These are phyloP conservation scores for Phrynocephalus vlangalii DNA, from an alignment of 2,797 vertebrate genomes.

Conservation along the genomic window DNA sequence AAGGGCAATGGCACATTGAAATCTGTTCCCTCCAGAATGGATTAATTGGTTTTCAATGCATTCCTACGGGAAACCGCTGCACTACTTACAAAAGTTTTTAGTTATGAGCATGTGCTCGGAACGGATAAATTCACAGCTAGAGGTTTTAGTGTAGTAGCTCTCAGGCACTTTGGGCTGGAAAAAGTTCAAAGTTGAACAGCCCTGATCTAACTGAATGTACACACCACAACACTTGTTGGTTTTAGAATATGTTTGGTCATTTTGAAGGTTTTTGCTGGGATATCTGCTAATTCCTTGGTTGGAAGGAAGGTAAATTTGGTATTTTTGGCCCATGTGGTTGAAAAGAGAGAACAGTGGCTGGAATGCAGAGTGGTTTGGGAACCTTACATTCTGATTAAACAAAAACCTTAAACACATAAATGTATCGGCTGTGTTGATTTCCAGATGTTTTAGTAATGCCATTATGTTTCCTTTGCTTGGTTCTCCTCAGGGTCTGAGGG, in stretches of 20 bases:
- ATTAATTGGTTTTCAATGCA: no score
- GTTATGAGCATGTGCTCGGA: no score
- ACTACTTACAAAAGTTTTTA: no score
- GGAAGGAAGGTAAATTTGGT: not conserved
- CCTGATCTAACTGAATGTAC: not conserved
- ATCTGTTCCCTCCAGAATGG: no score
- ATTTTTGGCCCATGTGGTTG: not conserved
- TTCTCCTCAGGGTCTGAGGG: not conserved
- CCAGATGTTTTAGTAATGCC: not conserved
- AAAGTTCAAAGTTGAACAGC: no score
- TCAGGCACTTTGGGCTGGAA: no score
- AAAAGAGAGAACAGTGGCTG: not conserved
- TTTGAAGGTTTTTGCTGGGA: slow-evolving; percentile 31
- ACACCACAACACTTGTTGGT: not conserved
- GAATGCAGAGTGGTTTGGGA: not conserved
- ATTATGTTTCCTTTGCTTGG: not conserved
- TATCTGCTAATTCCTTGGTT: slow-evolving; percentile 16
- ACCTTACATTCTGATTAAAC: not conserved
- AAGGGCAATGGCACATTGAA: no score
- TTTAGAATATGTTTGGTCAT: slow-evolving; percentile 6
- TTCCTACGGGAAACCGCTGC: no score
- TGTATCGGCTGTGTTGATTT: not conserved
- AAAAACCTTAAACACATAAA: no score
- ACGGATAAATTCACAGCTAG: no score
- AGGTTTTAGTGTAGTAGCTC: no score